Evolutionary conservation across 2,888 invertebrate genomes (phyloP).

Genomic region (Cabera pusaria): DNA sequence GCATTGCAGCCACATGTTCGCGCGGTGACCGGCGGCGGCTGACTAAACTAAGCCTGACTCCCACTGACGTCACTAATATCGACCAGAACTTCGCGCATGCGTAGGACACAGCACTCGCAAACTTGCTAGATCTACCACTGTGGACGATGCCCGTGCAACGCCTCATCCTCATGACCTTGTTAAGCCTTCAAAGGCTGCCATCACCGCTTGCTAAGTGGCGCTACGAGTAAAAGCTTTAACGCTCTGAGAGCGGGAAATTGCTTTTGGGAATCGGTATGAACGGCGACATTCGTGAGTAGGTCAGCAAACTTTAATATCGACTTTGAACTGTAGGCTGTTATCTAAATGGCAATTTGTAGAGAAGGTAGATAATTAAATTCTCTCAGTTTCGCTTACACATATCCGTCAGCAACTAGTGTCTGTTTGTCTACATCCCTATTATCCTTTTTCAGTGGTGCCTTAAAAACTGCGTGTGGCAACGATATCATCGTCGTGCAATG

Average conservation of each 20-base stretch:
- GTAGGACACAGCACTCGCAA: no score
- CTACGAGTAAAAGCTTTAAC: conserved; percentile 35
- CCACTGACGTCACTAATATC: conserved; percentile 77
- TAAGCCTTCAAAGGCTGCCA: conserved; percentile 27
- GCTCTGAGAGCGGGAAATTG: conserved; percentile 20
- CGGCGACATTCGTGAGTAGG: conserved; percentile 4
- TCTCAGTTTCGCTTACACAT: no score
- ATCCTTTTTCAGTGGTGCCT: no score
- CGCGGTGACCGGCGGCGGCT: conserved; percentile 67
- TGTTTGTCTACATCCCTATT: no score
- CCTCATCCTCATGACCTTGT: conserved; percentile 34
- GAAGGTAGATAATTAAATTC: conserved; percentile 11
- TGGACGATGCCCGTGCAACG: conserved; percentile 35
- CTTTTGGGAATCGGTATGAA: conserved; percentile 14
- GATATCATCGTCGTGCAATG: no score
- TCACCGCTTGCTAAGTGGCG: conserved; percentile 32
- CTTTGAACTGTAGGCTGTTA: no score
- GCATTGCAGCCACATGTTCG: conserved; percentile 77
- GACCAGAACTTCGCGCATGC: conserved; percentile 69
- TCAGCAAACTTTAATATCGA: not conserved
- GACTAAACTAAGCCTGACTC: conserved; percentile 67
- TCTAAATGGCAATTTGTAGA: no score
- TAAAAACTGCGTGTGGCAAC: no score
- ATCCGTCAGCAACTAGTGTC: no score
- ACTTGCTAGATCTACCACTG: conserved; percentile 55